Evolutionary conservation across 2,113 vertebrate species (phyloP), one percentile per base, ranked within the genome.

Genomic region (Paramisgurnus dabryanus): DNA sequence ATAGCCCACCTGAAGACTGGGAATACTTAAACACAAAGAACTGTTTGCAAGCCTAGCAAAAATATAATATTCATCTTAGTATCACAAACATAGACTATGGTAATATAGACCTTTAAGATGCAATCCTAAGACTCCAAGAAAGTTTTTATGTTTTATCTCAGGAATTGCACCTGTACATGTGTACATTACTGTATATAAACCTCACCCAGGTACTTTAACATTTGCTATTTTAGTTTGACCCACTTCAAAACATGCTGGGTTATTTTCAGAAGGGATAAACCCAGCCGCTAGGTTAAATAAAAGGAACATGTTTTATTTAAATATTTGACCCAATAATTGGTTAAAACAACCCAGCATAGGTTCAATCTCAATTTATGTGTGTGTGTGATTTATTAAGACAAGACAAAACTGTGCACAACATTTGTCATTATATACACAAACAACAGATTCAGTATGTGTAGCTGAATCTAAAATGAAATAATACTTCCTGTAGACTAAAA

Each of bases 11-110:
- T 13, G 39, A 58, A 60, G 55, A 61, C 22, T 50, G 22, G 22
- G 60, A 50, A 61, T 27, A 47, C 57, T 61, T 60, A 27, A 74
- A 64, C 40, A 60, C 47, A 70, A 70, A 53, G 67, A 9, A 53
- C 27, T 75, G 58, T 39, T 34, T 49, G 13, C 47, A 50, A 49
- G 55, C 55, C 17, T 3, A 64, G 60, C 45, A 17, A 50, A 39
- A 39, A 63, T 39, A 39, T 76, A 64, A 61, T 74, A 74, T n/a
- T 47, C 27, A 47, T 61, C 15, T 7, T 49, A 15, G 58, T 7
- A 27, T 63, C 47, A 45, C 43, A 64, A 27, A 64, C 17, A 64
- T 3, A 49, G 6, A 49, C 17, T 22, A 27, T 60, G 6, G n/a
- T 27, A 22, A 27, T 73, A 73, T 27, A 72, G 40, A 57, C 15